Evolutionary conservation across 2,888 invertebrate species (phyloP), one percentile per base, ranked within the genome.

Genomic region (Orthonevra nobilis): DNA sequence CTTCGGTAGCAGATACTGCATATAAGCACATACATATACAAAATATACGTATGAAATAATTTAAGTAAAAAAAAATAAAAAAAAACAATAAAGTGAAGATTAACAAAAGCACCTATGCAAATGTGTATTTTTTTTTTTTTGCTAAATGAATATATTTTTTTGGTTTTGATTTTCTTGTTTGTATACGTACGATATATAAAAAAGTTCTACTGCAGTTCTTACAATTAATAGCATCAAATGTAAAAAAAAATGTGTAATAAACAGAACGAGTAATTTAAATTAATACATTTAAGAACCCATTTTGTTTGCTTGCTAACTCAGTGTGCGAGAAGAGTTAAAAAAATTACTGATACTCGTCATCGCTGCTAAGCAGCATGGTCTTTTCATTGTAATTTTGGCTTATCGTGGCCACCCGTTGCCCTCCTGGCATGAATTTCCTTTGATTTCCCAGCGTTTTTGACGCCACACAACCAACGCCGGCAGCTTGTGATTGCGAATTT

Each of bases 331-430:
- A 20, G 34, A 34, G 23, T 26, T 54, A 48, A 14, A 17, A 14
- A 36, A 30, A 60, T 82, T 87, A 96, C 91, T 96, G 96, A 89
- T 95, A 95, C 89, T 98, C 98, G 88, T 98, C 98, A 87, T 98
- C 98, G 82, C 97, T 97, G 90, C 96, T 97, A 83, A 98, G 92
- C 82, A 98, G 92, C 91, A 97, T 97, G 32, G 97, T 97, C 90
- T 97, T 97, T 91, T 98, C 98, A 89, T 96, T 97, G 90, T 97
- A 97, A 89, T 95, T 95, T 85, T 94, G 93, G 83, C 93, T 92
- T 87, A 95, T 95, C 84, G 95, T 95, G 28, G 95, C 92, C 63
- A 95, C 94, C 38, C 94, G 92, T 84, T 94, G 93, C 26, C 93
- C 92, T 52, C 92, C 91, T 40, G 92, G 91, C 64, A 91, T 90